Conservation (phyloP, 2,797 vertebrate genomes). For the Pangasius sanitwongsei region DNA sequence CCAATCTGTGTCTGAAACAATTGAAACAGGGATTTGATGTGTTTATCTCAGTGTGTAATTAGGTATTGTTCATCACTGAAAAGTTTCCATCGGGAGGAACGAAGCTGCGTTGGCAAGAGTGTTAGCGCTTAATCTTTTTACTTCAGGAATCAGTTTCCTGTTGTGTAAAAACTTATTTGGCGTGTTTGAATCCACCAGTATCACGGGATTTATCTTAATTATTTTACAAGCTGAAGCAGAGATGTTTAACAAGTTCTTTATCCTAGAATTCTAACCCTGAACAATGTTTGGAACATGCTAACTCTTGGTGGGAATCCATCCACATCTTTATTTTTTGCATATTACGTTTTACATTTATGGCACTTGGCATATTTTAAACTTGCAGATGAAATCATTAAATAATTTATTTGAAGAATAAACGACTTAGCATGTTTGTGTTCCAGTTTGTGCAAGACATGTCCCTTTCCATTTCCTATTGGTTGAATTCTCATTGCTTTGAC, state of each 20-base stretch:
- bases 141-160: constrained; percentile 39
- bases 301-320: not conserved
- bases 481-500: not conserved
- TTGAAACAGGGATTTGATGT: constrained; percentile 70
- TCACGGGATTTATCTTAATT: constrained; percentile 41
- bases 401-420: not conserved
- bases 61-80: constrained; percentile 62
- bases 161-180: constrained; percentile 37
- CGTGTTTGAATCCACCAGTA: constrained; percentile 35
- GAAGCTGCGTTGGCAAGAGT: constrained; percentile 46
- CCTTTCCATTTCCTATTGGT: not conserved
- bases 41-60: constrained; percentile 70
- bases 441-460: not conserved
- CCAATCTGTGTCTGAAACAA: constrained; percentile 75
- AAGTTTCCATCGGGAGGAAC: constrained; percentile 58
- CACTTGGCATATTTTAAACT: too few species aligned
- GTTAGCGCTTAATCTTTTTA: constrained; percentile 24
- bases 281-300: not conserved
- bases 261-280: not conserved
- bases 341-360: too few species aligned
- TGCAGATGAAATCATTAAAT: not conserved
- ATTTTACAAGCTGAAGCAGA: constrained; percentile 18
- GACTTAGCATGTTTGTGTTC: not conserved
- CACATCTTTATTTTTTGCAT: not conserved
- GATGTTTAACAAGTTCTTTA: constrained; percentile 19